phyloP scores from a whole-genome alignment of 2,113 vertebrate genomes.

The Pseudopipra pipra region DNA sequence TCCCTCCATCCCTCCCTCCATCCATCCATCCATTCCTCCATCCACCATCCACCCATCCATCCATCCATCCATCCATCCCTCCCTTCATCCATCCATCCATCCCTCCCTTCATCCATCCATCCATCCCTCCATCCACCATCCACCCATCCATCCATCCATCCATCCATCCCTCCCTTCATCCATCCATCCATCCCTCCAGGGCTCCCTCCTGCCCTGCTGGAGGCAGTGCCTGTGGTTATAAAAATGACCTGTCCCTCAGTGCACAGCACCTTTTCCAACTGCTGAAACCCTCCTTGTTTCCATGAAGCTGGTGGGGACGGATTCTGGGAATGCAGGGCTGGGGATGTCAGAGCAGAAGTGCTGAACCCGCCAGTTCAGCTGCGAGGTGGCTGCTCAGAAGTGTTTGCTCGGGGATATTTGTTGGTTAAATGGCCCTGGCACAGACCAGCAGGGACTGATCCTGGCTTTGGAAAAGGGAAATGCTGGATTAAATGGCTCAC shows the following conservation, averaged over 20 bases:
- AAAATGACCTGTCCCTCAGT: fast-evolving
- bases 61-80: not conserved
- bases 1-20: not conserved
- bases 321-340: not conserved
- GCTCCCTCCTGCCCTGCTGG: not conserved
- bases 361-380: not conserved
- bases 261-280: fast-evolving
- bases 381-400: not conserved
- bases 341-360: not conserved
- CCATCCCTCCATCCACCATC: not conserved
- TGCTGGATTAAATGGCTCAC: fast-evolving
- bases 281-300: not conserved
- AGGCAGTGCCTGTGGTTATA: not conserved
- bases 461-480: not conserved
- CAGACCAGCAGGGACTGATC: not conserved
- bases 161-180: not conserved
- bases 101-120: not conserved
- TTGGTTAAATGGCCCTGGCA: fast-evolving
- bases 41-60: not conserved
- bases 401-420: fast-evolving
- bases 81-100: not conserved
- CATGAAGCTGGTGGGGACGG: not conserved
- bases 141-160: not conserved
- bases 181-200: no score
- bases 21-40: not conserved